A percentile compares a stretch with the other conserved stretches of the same genome.
phyloP scores from a whole-genome alignment of 2,113 vertebrate species.

The Ancistrus triradiatus region DNA sequence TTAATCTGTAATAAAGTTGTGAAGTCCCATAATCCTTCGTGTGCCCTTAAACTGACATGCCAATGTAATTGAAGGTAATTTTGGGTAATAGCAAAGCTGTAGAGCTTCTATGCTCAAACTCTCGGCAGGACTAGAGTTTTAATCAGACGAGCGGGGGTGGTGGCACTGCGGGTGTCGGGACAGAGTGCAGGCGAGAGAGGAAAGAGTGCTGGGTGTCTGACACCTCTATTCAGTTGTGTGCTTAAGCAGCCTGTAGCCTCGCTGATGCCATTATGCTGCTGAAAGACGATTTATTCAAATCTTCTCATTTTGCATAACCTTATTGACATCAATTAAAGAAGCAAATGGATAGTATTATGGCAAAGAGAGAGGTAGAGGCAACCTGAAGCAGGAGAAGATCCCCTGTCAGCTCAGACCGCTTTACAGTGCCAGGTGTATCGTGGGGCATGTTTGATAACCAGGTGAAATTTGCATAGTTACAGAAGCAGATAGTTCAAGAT shows the following conservation, averaged over 20 bases:
- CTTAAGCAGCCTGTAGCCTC: constrained; percentile 54
- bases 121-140: constrained; percentile 49
- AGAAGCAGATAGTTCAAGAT: no score
- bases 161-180: constrained; percentile 33
- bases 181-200: constrained; percentile 38
- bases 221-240: constrained; percentile 53
- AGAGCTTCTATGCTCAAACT: constrained; percentile 32
- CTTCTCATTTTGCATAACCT: constrained; percentile 75
- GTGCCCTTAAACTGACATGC: constrained; percentile 27
- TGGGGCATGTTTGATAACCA: neutral
- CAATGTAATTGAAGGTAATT: constrained; percentile 45
- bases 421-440: neutral
- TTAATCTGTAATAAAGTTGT: constrained; percentile 30
- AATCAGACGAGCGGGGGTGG: constrained; percentile 45
- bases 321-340: constrained; percentile 75
- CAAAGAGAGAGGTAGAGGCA: constrained; percentile 62
- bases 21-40: constrained; percentile 36
- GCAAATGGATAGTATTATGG: constrained; percentile 67
- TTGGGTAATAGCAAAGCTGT: constrained; percentile 41
- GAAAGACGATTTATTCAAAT: constrained; percentile 59
- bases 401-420: no score
- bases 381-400: no score
- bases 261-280: constrained; percentile 51
- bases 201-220: constrained; percentile 46
- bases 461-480: neutral